A percentile compares a stretch with the other conserved stretches of the same genome.
These are phyloP conservation scores for Stegastes partitus DNA, from an alignment of 2,113 vertebrate genomes.

Conservation along the genomic window DNA sequence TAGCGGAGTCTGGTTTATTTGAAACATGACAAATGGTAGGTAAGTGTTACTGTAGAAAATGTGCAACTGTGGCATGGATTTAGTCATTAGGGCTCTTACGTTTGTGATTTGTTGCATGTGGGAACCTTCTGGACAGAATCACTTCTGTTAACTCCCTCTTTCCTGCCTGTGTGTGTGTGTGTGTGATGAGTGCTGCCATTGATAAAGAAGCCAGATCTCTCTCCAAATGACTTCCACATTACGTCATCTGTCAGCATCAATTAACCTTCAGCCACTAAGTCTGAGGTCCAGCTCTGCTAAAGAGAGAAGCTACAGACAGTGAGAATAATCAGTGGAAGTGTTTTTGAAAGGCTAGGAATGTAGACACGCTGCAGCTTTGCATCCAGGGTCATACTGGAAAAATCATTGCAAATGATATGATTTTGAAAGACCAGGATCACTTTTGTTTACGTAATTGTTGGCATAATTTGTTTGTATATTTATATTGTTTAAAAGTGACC, in stretches of 20 bases:
- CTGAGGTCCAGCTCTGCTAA: constrained; percentile 36
- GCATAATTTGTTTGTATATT: neutral
- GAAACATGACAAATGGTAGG: constrained; percentile 8
- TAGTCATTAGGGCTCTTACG: constrained; percentile 3
- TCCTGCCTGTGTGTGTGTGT: constrained; percentile 13
- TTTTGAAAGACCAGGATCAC: neutral
- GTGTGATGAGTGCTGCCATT: constrained; percentile 30
- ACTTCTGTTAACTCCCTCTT: constrained; percentile 40
- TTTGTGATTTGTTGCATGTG: constrained; percentile 15
- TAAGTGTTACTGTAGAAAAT: neutral
- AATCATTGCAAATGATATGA: constrained; percentile 2
- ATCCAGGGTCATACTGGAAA: neutral
- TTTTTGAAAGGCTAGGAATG: constrained; percentile 26
- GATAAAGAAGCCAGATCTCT: constrained; percentile 68
- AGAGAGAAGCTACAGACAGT: constrained; percentile 46
- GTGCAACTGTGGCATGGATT: neutral
- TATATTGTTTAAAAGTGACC: too few relatives aligned
- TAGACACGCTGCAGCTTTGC: neutral
- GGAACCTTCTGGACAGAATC: constrained; percentile 55
- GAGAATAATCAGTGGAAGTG: constrained; percentile 33
- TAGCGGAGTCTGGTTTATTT: neutral
- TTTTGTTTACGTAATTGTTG: neutral
- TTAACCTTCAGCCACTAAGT: constrained; percentile 60
- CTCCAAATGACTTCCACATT: constrained; percentile 59
- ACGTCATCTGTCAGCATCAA: constrained; percentile 68